phyloP scores from a whole-genome alignment of 2,888 invertebrate genomes.

The Callyntrura guangdongensis region DNA sequence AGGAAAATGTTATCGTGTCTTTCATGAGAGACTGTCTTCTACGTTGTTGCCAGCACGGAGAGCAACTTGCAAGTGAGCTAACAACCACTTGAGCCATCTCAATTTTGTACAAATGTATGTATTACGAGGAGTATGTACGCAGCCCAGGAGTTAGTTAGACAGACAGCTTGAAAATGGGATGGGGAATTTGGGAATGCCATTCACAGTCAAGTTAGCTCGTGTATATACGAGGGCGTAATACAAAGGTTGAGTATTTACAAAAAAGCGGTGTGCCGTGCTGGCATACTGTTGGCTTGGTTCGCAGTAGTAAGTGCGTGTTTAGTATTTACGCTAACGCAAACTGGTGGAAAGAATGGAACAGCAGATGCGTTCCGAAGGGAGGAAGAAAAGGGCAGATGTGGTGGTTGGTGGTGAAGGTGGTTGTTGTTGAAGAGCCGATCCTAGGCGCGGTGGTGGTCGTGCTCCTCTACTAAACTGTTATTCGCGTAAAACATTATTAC shows the following conservation, averaged over 20 bases:
- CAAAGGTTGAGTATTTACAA: not conserved
- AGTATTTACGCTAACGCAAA: not conserved
- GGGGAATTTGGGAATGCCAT: no score
- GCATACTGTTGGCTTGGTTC: not conserved
- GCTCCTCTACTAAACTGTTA: no score
- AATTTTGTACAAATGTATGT: conserved; percentile 46
- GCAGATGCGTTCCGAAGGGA: conserved; percentile 43
- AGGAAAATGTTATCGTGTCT: not conserved
- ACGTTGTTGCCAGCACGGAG: conserved; percentile 69
- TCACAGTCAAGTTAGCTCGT: no score
- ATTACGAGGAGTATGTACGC: not conserved
- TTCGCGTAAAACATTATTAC: not conserved
- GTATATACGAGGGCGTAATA: not conserved
- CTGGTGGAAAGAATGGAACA: not conserved
- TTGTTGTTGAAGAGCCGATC: not conserved
- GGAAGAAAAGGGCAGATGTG: conserved; percentile 37
- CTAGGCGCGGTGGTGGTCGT: not conserved
- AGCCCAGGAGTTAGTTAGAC: not conserved
- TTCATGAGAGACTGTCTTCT: not conserved
- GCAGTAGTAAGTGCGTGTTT: conserved; percentile 6
- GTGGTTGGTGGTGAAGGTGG: conserved; percentile 29
- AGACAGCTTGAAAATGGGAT: no score
- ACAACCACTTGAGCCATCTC: conserved; percentile 72
- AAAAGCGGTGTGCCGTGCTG: not conserved
- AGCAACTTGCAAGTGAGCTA: conserved; percentile 78